Percentiles rank a stretch among this genome's conserved stretches.
phyloP scores from a whole-genome alignment of 1,140 invertebrate genomes.

The Mya arenaria region DNA sequence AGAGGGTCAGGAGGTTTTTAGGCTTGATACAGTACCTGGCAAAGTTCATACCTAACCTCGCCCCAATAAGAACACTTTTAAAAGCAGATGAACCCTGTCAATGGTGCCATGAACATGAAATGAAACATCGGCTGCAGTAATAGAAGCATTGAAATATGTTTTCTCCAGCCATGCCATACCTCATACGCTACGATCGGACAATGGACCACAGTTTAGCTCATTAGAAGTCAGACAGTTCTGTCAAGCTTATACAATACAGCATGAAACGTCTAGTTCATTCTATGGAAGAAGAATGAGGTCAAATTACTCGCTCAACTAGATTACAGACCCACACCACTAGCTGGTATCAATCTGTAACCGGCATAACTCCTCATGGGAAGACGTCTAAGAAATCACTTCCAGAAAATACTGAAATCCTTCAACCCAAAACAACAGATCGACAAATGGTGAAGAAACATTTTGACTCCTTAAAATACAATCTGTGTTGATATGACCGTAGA shows the following conservation, averaged over 20 bases:
- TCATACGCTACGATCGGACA: slow-evolving; percentile 78
- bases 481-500: slow-evolving; percentile 50
- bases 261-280: slow-evolving; percentile 61
- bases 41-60: slow-evolving; percentile 61
- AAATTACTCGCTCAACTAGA: slow-evolving; percentile 51
- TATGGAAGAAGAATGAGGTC: slow-evolving; percentile 19
- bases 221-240: slow-evolving; percentile 71
- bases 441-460: slow-evolving; percentile 38
- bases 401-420: slow-evolving; percentile 21
- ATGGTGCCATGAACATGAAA: neutral
- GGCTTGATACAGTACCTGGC: slow-evolving; percentile 61
- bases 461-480: slow-evolving; percentile 42
- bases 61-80: slow-evolving; percentile 52
- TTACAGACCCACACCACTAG: slow-evolving; percentile 59
- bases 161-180: slow-evolving; percentile 52
- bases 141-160: slow-evolving; percentile 21
- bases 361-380: slow-evolving; percentile 63
- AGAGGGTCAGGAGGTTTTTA: slow-evolving; percentile 45
- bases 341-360: slow-evolving; percentile 57
- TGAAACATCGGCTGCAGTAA: slow-evolving; percentile 31
- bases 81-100: slow-evolving; percentile 21
- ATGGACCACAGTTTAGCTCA: slow-evolving; percentile 79
- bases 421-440: slow-evolving; percentile 43
- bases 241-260: slow-evolving; percentile 44
- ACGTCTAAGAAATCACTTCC: slow-evolving; percentile 55